Evolutionary conservation across 2,888 invertebrate species (phyloP), one percentile per base, ranked within the genome.

Genomic region (Cantharis rustica): DNA sequence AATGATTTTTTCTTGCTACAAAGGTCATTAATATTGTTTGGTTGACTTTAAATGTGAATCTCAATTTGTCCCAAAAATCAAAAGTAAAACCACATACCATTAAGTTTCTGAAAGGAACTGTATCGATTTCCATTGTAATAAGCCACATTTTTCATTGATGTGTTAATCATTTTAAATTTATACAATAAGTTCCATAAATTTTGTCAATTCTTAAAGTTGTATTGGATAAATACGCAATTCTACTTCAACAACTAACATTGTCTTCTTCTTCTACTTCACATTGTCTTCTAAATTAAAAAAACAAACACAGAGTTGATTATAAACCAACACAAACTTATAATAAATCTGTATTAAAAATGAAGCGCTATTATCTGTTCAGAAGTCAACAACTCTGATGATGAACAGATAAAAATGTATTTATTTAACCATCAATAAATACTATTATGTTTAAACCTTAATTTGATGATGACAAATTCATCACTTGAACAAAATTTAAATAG

Each of bases 71-170:
- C 2, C 4, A 7, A n/a, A 47, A 47, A n/a, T 47, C n/a, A n/a
- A 47, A 47, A 47, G 63, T 31, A 16, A 17, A 72, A 76, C 71
- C 64, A 84, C 85, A 84, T 82, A 86, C 87, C 82, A 78, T 85
- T 80, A 61, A 86, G 72, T 69, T 82, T 81, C 71, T 83, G 83
- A 62, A 86, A 82, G 5, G 87, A 87, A 74, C 80, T 84, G 73
- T 86, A 85, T 76, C 83, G 84, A 76, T 86, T 84, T 16, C 83
- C 85, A 74, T 84, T 85, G 75, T 87, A 87, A 81, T 87, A 87
- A n/a, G 83, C 84, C 17, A 85, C 84, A 82, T 82, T 83, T 61
- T 81, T 77, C 15, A 27, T 61, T 17, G 73, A 11, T 11, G 61
- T 13, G 13, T 72, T 62, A 73, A 47, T 76, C 69, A 70, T 68